A percentile compares a stretch with the other conserved stretches of the same genome.
Conservation (phyloP, 2,797 vertebrate species). For the Cygnus olor region DNA sequence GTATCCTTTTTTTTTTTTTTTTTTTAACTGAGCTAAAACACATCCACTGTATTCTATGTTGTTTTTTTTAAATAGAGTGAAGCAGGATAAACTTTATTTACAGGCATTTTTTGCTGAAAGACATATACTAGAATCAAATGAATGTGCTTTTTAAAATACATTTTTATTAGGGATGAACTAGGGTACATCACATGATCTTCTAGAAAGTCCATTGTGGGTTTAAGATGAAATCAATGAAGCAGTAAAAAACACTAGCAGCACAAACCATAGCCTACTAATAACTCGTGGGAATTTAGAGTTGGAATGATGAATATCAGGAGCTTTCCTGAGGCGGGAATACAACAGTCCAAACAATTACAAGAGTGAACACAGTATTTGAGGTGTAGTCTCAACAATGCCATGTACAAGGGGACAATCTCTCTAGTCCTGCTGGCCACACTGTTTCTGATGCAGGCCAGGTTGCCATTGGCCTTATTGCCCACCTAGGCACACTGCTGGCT, state of each 20-base stretch:
- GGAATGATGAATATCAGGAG: background rate
- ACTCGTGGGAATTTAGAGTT: background rate
- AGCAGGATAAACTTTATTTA: background rate
- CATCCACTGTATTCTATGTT: background rate
- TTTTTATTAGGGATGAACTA: background rate
- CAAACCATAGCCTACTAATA: background rate
- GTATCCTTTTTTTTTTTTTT: background rate
- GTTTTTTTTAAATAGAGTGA: background rate
- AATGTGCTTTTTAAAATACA: background rate
- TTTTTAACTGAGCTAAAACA: background rate
- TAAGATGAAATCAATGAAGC: background rate
- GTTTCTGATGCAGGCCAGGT: too few relatives aligned
- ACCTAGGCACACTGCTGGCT: too few relatives aligned
- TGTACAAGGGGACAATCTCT: too few relatives aligned
- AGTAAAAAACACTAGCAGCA: background rate
- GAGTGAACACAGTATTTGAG: too few relatives aligned
- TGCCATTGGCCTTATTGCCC: too few relatives aligned
- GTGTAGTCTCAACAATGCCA: too few relatives aligned
- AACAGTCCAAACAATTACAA: background rate
- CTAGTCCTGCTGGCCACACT: too few relatives aligned
- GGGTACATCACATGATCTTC: rapidly evolving
- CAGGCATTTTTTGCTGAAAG: constrained; percentile 1
- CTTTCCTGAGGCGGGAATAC: background rate
- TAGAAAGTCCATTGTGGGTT: background rate
- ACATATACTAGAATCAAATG: background rate